These are phyloP conservation scores for Cephus nigrinus DNA, from an alignment of 2,888 invertebrate genomes.

Conservation along the genomic window DNA sequence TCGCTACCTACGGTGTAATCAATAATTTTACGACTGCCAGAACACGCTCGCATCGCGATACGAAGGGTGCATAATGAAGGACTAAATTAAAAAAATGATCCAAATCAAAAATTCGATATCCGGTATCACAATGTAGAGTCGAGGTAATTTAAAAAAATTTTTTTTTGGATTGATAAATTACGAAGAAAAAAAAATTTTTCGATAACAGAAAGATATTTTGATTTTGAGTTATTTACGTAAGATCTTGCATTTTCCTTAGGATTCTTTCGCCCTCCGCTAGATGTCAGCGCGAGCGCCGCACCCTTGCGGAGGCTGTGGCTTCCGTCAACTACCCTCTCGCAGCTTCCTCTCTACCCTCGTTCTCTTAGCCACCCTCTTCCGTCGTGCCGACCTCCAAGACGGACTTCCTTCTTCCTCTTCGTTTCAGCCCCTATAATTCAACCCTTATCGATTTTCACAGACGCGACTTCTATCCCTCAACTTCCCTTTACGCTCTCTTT, in stretches of 20 bases:
- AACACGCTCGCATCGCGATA: background rate
- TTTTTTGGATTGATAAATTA: background rate
- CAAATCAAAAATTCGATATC: background rate
- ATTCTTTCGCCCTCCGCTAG: constrained; percentile 40
- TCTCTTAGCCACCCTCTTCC: background rate
- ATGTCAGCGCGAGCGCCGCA: constrained; percentile 33
- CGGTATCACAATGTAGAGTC: background rate
- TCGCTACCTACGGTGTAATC: constrained; percentile 7
- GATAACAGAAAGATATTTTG: background rate
- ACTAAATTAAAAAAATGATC: background rate
- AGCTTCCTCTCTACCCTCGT: background rate
- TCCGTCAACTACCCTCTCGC: background rate
- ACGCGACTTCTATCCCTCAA: background rate
- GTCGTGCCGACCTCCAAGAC: background rate
- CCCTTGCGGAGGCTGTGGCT: constrained; percentile 3
- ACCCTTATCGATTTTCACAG: constrained; percentile 8
- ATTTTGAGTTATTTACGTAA: background rate
- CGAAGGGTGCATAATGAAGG: background rate
- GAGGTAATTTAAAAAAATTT: background rate
- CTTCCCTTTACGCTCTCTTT: background rate
- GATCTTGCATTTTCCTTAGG: constrained; percentile 4
- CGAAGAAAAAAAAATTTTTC: background rate
- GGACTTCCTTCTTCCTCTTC: constrained; percentile 5
- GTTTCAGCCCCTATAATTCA: background rate
- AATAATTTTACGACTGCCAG: background rate